Evolutionary conservation across 2,888 invertebrate species (phyloP).

Genomic region (Pristionchus japonicus): DNA sequence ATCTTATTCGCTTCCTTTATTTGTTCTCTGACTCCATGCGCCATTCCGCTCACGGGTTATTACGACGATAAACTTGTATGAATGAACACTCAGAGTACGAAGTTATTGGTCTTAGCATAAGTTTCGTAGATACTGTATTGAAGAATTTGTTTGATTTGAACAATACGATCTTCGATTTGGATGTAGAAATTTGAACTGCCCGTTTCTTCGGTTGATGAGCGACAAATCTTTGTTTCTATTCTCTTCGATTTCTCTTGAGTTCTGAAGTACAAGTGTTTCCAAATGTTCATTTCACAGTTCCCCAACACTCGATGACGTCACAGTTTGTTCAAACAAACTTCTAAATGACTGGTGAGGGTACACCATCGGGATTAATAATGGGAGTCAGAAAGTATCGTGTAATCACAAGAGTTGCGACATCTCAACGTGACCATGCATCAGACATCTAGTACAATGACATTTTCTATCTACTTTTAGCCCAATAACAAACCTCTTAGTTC

Average conservation of each 20-base stretch:
- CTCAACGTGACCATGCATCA: no score
- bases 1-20: not conserved
- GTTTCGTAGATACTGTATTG: no score
- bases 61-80: constrained; percentile 2
- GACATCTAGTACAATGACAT: no score
- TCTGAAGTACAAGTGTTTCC: not conserved
- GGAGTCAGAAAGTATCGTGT: not conserved
- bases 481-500: not conserved
- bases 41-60: constrained; percentile 27
- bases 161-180: no score
- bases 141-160: no score
- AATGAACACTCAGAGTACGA: no score
- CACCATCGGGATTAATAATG: not conserved
- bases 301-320: not conserved
- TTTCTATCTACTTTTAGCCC: not conserved
- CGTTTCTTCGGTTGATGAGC: no score
- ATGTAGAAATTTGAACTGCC: no score
- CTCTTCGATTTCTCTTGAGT: no score
- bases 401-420: not conserved
- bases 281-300: not conserved
- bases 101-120: no score
- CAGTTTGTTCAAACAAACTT: not conserved
- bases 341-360: not conserved
- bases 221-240: no score
- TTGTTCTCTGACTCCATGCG: not conserved